Evolutionary conservation across 2,113 vertebrate species (phyloP), one percentile per base, ranked within the genome.

Genomic region (Onychostoma macrolepis): DNA sequence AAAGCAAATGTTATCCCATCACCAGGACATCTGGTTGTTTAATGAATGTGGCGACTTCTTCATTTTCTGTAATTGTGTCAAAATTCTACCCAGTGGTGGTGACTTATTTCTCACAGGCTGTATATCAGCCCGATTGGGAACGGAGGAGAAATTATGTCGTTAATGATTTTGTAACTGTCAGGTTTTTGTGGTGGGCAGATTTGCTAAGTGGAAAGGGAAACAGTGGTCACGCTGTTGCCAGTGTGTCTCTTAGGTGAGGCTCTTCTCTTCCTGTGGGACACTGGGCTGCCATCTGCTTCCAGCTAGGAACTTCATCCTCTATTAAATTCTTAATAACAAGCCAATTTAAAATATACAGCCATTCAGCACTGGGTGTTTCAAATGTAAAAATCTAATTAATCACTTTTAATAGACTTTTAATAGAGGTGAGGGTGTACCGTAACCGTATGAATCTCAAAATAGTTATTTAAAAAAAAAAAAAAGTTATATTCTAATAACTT

Each of bases 141-240:
- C 58, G 13, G 87, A 61, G 45, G 28, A 41, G 45, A 53, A 87
- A 50, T 72, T 19, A 89, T 80, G 81, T 28, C 63, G 30, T 87
- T 69, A 86, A 87, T 87, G 13, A 89, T 89, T 87, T 11, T 58
- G 26, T 75, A 38, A 72, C 41, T 87, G 86, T 58, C 80, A 69
- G 11, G 30, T n/a, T 78, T 41, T 28, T 19, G 36, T 58, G 38
- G n/a, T 43, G 80, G 85, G 19, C 78, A 71, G 38, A 80, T 30
- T 80, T 81, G 78, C 38, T 82, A 61, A 81, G 67, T 81, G 67
- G 67, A 81, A 61, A 74, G 30, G 28, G 41, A 71, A 74, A 75
- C 26, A 19, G n/a, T 72, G 50, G 85, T 81, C 53, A 80, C 71
- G 50, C 65, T 43, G 67, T 56, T 81, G 78, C 67, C 67, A 38